Evolutionary conservation across 2,113 vertebrate genomes (phyloP).

Genomic region (Chaenocephalus aceratus): DNA sequence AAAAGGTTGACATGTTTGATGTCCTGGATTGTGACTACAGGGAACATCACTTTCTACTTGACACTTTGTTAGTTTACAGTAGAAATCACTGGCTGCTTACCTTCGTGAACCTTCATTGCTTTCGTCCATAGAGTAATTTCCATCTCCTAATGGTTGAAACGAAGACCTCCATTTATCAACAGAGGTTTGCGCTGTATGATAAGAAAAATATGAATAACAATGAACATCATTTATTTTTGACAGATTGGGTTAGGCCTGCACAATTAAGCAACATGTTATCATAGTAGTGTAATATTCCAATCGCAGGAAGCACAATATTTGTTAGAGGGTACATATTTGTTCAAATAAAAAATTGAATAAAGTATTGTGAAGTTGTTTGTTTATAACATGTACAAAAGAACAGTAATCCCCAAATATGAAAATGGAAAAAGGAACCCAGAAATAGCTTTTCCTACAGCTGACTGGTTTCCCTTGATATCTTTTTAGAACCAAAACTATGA

Average conservation of each 20-base stretch:
- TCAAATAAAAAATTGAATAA: too few species aligned
- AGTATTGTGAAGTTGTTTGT: too few species aligned
- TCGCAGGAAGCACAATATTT: too few species aligned
- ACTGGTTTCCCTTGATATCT: not conserved
- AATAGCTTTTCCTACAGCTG: not conserved
- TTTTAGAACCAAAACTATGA: not conserved
- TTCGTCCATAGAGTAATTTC: constrained; percentile 24
- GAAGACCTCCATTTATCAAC: constrained; percentile 66
- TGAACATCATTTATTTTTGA: not conserved
- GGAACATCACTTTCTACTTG: not conserved
- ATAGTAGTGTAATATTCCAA: too few species aligned
- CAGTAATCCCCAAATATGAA: not conserved
- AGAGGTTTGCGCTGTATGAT: not conserved
- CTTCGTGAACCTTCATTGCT: constrained; percentile 20
- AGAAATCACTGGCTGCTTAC: constrained; percentile 31
- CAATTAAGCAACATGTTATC: too few species aligned
- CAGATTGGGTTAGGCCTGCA: not conserved
- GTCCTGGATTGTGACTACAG: not conserved
- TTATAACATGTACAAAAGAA: too few species aligned
- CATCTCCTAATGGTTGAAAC: constrained; percentile 45
- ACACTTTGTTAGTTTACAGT: not conserved
- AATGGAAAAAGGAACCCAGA: not conserved
- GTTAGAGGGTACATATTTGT: too few species aligned
- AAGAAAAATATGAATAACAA: constrained; percentile 1
- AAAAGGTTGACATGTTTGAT: constrained; percentile 1